Conservation (phyloP, 2,113 vertebrate genomes). For the Platysteira castanea region DNA sequence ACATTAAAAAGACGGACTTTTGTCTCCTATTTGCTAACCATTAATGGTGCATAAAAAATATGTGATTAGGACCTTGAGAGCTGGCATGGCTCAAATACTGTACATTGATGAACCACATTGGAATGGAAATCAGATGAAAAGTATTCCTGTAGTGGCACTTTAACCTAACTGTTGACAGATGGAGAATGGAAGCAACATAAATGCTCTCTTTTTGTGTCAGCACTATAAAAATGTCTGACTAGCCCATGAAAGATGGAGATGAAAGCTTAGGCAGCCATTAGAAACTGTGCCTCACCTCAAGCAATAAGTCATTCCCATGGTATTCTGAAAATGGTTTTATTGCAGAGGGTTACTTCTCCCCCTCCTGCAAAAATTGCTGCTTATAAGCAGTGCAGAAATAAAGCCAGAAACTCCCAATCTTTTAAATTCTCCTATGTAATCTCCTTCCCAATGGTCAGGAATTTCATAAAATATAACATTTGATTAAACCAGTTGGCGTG, state of each 20-base stretch:
- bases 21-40: constrained; percentile 22
- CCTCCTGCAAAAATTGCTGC: constrained; percentile 74
- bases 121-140: constrained; percentile 72
- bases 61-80: constrained; percentile 1
- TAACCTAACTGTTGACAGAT: constrained; percentile 76
- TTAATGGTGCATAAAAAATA: constrained; percentile 32
- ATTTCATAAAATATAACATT: constrained; percentile 71
- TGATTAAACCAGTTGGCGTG: constrained; percentile 63
- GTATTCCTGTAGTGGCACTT: constrained; percentile 59
- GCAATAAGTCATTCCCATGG: constrained; percentile 71
- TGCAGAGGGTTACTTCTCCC: constrained; percentile 68
- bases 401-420: constrained; percentile 65
- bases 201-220: constrained; percentile 75
- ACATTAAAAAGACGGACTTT: constrained; percentile 16
- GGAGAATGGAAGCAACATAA: constrained; percentile 71
- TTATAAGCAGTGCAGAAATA: constrained; percentile 73
- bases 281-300: constrained; percentile 62
- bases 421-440: constrained; percentile 54
- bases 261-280: constrained; percentile 70
- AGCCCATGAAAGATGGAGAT: constrained; percentile 75
- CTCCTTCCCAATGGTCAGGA: constrained; percentile 57
- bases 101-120: not conserved
- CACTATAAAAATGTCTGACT: constrained; percentile 73
- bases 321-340: constrained; percentile 78
- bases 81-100: not conserved